A percentile compares a stretch with the other conserved stretches of the same genome.
Conservation (phyloP, 2,113 vertebrate species). For the Tachysurus fulvidraco region DNA sequence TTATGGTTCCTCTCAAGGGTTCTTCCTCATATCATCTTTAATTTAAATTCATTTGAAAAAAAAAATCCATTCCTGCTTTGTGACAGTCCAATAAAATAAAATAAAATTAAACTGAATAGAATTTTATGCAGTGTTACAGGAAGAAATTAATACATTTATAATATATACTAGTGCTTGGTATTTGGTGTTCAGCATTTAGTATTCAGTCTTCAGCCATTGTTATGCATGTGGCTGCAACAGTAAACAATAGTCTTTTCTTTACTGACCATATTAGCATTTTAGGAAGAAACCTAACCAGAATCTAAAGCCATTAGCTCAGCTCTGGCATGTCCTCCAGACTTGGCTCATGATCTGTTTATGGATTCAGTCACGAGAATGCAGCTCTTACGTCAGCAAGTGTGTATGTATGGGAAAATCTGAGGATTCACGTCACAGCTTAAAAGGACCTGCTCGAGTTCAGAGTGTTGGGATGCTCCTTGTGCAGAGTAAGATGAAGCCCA, state of each 20-base stretch:
- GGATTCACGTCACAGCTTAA: slow-evolving; percentile 72
- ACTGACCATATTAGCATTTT: neutral
- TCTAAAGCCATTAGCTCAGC: neutral
- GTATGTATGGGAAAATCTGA: slow-evolving; percentile 49
- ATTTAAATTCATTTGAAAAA: no score
- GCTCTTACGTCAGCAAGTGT: slow-evolving; percentile 61
- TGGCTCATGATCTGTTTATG: slow-evolving; percentile 32
- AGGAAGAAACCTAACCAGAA: neutral
- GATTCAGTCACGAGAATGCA: slow-evolving; percentile 42
- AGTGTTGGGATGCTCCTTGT: slow-evolving; percentile 43
- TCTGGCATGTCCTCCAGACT: neutral
- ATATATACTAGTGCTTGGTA: neutral
- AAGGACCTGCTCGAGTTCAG: slow-evolving; percentile 64
- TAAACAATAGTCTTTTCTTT: neutral
- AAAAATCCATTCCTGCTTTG: no score
- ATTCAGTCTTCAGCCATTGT: neutral
- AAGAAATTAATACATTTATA: neutral
- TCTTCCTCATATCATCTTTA: no score
- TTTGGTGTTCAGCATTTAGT: neutral
- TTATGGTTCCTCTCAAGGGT: no score
- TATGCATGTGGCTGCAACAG: neutral
- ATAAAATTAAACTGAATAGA: no score
- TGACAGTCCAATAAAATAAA: no score
- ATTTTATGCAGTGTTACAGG: neutral
- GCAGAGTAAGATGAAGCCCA: slow-evolving; percentile 60